Evolutionary conservation across 2,797 vertebrate genomes (phyloP).

Genomic region (Syngnathus acus): DNA sequence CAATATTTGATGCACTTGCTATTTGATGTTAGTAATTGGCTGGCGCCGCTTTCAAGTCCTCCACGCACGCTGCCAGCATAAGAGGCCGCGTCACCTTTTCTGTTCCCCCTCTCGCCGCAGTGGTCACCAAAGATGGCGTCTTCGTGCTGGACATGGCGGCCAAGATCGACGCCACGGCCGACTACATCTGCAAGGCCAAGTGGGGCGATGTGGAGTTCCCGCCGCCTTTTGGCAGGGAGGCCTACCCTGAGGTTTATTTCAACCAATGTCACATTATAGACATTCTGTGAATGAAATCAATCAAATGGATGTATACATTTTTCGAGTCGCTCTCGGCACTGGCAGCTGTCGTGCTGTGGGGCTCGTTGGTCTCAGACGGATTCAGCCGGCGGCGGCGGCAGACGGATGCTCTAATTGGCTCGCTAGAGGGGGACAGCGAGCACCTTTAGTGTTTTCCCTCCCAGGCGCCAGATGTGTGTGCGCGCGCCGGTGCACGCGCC

Average conservation of each 20-base stretch:
- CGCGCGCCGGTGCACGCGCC: not conserved
- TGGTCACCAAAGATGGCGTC: slow-evolving; percentile 81
- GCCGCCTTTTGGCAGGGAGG: slow-evolving; percentile 93
- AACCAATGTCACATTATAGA: too few relatives aligned
- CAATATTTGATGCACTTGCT: slow-evolving; percentile 54
- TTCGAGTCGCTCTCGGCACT: not conserved
- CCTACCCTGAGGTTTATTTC: slow-evolving; percentile 88
- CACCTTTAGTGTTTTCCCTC: slow-evolving; percentile 27
- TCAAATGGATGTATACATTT: too few relatives aligned
- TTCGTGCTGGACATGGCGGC: slow-evolving; percentile 92
- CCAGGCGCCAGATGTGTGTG: slow-evolving; percentile 35
- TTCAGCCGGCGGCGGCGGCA: slow-evolving; percentile 31
- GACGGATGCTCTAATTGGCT: slow-evolving; percentile 57
- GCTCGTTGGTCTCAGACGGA: slow-evolving; percentile 9
- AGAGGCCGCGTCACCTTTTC: not conserved
- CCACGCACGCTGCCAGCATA: not conserved
- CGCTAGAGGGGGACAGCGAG: slow-evolving; percentile 4
- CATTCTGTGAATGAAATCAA: too few relatives aligned
- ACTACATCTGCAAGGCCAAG: slow-evolving; percentile 96
- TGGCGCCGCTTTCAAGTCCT: slow-evolving; percentile 51
- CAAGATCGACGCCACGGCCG: slow-evolving; percentile 92
- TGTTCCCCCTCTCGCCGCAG: slow-evolving; percentile 52
- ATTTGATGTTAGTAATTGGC: slow-evolving; percentile 60
- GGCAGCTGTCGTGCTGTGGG: not conserved
- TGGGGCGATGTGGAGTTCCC: slow-evolving; percentile 97